A percentile compares a stretch with the other conserved stretches of the same genome.
Conservation (phyloP, 2,888 invertebrate genomes). For the Oasisia sp. region DNA sequence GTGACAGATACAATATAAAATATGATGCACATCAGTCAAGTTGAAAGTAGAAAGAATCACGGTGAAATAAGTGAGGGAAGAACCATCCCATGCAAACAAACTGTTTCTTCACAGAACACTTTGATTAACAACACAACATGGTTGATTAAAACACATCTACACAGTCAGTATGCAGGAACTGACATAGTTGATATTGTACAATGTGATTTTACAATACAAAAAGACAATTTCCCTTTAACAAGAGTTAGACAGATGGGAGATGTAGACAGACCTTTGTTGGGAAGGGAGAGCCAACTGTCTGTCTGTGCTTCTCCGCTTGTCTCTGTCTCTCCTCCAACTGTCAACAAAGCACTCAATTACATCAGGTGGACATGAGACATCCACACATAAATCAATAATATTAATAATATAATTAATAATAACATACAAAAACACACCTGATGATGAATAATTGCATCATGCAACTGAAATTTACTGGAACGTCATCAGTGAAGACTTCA, state of each 20-base stretch:
- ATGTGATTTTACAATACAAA: background rate
- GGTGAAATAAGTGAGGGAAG: too few species aligned
- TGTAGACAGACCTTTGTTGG: constrained; percentile 55
- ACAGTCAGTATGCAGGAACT: too few species aligned
- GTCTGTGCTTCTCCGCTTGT: constrained; percentile 60
- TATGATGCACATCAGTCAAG: background rate
- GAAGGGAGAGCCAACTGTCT: constrained; percentile 56
- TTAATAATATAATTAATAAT: background rate
- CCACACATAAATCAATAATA: background rate
- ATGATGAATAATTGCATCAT: too few species aligned
- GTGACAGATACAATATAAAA: constrained; percentile 18
- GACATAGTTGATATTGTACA: too few species aligned
- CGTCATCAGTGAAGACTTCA: background rate
- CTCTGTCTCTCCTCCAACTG: constrained; percentile 64
- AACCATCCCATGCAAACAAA: too few species aligned
- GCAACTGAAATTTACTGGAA: background rate
- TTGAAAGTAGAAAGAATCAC: background rate
- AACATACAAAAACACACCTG: background rate
- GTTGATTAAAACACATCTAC: too few species aligned
- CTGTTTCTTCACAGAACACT: too few species aligned
- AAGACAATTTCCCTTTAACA: background rate
- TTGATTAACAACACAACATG: too few species aligned
- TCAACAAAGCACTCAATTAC: constrained; percentile 25
- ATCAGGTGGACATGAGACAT: background rate
- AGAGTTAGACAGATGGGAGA: background rate